Evolutionary conservation across 2,888 invertebrate species (phyloP).

Genomic region (Dryocosmus kuriphilus): DNA sequence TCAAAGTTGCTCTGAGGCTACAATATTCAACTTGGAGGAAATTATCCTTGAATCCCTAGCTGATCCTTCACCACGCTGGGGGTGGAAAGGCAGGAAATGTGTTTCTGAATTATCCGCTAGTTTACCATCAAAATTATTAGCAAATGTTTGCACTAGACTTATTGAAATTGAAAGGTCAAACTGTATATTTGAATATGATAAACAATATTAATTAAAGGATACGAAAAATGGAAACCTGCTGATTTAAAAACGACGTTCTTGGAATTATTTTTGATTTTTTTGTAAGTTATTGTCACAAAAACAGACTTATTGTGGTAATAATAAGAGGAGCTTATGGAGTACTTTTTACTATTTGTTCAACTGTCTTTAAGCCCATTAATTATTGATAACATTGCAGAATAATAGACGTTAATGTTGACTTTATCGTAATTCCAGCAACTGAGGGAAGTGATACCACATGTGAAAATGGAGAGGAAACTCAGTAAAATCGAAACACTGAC

Average conservation of each 20-base stretch:
- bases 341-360: slow-evolving; percentile 1
- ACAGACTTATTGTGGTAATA: neutral
- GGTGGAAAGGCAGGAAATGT: slow-evolving; percentile 1
- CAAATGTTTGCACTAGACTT: neutral
- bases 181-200: neutral
- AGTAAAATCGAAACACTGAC: slow-evolving; percentile 90
- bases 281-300: neutral
- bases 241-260: too few species aligned
- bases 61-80: neutral
- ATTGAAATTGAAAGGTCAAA: neutral
- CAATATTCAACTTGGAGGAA: slow-evolving; percentile 30
- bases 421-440: slow-evolving; percentile 80
- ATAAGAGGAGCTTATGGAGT: neutral
- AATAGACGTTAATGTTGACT: slow-evolving; percentile 9
- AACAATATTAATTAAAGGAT: too few species aligned
- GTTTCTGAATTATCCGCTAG: slow-evolving; percentile 17
- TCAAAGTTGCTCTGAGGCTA: slow-evolving; percentile 24
- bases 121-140: slow-evolving; percentile 23
- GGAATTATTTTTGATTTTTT: too few species aligned
- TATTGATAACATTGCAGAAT: neutral
- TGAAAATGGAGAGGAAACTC: slow-evolving; percentile 87
- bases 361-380: too few species aligned
- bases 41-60: slow-evolving; percentile 30
- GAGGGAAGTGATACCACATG: slow-evolving; percentile 88
- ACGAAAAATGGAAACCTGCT: too few species aligned